phyloP scores from a whole-genome alignment of 92 coral and sea anemone genomes.

The Bergia sp. region DNA sequence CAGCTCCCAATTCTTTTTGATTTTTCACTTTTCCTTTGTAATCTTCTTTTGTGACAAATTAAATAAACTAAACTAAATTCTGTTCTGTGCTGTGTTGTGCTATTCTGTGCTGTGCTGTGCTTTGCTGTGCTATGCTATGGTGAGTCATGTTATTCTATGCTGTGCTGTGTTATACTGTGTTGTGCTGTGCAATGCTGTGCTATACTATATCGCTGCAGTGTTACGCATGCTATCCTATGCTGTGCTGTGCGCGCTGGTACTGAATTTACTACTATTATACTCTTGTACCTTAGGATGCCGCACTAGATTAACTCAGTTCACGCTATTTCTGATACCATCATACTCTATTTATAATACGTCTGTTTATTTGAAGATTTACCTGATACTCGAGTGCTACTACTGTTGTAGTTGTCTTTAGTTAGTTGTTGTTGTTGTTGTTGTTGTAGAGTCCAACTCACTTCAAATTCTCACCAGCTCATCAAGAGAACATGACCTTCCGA shows the following conservation, averaged over 20 bases:
- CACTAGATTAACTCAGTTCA: neutral
- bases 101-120: neutral
- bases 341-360: neutral
- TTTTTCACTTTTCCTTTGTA: no score
- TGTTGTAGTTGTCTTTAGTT: no score
- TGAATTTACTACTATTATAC: neutral
- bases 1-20: no score
- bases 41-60: no score
- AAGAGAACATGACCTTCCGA: slow-evolving; percentile 58
- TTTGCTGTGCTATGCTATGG: neutral
- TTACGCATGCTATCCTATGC: neutral
- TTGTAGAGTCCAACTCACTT: neutral
- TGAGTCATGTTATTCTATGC: neutral
- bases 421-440: neutral
- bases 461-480: neutral
- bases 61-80: neutral
- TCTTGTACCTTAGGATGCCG: neutral
- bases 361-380: no score
- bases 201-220: neutral
- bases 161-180: neutral
- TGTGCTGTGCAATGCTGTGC: neutral
- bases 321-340: neutral
- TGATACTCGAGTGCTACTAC: no score
- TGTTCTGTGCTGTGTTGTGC: neutral
- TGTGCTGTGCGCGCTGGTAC: neutral